Evolutionary conservation across 35 echinoderm and acorn worm species (phyloP).

Genomic region (Apostichopus californicus): DNA sequence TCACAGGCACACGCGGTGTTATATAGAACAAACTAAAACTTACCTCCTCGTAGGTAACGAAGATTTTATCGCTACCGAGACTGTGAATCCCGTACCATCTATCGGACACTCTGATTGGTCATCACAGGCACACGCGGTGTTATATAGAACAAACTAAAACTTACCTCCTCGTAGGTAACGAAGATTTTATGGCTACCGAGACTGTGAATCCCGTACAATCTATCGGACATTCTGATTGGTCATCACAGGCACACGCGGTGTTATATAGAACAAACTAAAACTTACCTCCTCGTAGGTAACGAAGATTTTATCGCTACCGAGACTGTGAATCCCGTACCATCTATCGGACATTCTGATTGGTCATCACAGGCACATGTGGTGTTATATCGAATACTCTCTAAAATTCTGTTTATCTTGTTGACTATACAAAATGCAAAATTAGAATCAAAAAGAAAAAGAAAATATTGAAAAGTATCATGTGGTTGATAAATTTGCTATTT

Average conservation of each 20-base stretch:
- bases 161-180: slow-evolving; percentile 17
- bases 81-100: slow-evolving; percentile 24
- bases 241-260: slow-evolving; percentile 36
- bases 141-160: background rate
- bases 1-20: slow-evolving; percentile 43
- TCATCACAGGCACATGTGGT: slow-evolving; percentile 43
- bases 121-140: slow-evolving; percentile 40
- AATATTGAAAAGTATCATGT: too few relatives aligned
- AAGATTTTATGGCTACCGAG: background rate
- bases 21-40: background rate
- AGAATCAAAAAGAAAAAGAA: background rate
- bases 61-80: slow-evolving; percentile 2
- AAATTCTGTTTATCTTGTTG: slow-evolving; percentile 23
- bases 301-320: slow-evolving; percentile 2
- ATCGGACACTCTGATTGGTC: slow-evolving; percentile 28
- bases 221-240: slow-evolving; percentile 24
- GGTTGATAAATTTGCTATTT: too few relatives aligned
- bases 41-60: slow-evolving; percentile 12
- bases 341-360: slow-evolving; percentile 29
- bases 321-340: slow-evolving; percentile 31
- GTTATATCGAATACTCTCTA: slow-evolving; percentile 40
- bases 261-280: background rate
- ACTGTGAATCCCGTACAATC: slow-evolving; percentile 27
- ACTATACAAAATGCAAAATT: background rate
- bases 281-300: slow-evolving; percentile 7